phyloP scores from a whole-genome alignment of 1,140 invertebrate genomes.

The Rhopalosiphum maidis region DNA sequence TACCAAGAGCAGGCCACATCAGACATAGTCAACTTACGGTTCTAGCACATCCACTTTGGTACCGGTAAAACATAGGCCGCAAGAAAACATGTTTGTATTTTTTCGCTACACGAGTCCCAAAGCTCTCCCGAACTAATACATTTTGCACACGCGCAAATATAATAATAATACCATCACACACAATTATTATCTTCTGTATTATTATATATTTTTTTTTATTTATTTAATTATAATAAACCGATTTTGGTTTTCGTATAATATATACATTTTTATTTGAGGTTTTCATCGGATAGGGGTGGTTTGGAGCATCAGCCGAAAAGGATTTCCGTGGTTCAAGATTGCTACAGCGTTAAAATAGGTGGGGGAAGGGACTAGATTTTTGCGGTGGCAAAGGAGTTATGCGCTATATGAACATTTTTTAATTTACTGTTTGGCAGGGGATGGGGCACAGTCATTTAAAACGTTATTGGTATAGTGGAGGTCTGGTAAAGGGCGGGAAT shows the following conservation, averaged over 20 bases:
- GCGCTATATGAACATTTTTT: neutral
- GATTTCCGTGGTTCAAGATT: no score
- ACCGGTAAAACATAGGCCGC: constrained; percentile 47
- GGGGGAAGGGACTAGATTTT: neutral
- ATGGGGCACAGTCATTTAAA: neutral
- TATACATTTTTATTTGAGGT: neutral
- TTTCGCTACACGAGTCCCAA: constrained; percentile 50
- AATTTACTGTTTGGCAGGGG: neutral
- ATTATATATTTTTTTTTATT: neutral
- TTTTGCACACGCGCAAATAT: neutral
- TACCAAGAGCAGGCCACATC: constrained; percentile 55
- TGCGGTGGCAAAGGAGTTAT: neutral
- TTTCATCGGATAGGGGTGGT: neutral
- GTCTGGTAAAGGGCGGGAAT: constrained; percentile 64
- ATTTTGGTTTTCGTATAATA: neutral
- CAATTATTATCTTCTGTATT: neutral
- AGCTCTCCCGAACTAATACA: constrained; percentile 49
- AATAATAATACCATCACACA: neutral
- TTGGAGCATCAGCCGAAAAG: neutral
- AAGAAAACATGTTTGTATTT: constrained; percentile 45
- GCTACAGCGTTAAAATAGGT: neutral
- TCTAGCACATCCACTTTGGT: constrained; percentile 55
- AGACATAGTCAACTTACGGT: constrained; percentile 49
- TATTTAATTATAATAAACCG: neutral
- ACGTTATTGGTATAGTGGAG: constrained; percentile 44